These are phyloP conservation scores for Carcina quercana DNA, from an alignment of 2,888 invertebrate species.

Conservation along the genomic window DNA sequence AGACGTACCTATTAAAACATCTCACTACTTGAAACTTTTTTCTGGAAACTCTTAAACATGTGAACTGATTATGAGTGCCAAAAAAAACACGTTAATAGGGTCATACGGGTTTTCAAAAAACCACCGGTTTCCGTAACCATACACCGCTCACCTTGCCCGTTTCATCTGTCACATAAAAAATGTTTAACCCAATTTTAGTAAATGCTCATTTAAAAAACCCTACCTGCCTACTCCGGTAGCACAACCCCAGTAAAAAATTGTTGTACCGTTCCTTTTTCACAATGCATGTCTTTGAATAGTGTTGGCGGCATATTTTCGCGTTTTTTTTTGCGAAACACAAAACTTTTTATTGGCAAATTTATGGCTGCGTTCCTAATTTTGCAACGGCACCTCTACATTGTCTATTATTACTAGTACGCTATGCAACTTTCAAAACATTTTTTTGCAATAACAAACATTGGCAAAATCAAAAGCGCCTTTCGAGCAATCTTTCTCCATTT, in stretches of 20 bases:
- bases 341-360: conserved; percentile 49
- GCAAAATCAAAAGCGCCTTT: conserved; percentile 13
- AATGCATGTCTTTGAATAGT: conserved; percentile 24
- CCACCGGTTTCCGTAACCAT: conserved; percentile 65
- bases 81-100: conserved; percentile 59
- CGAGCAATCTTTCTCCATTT: conserved; percentile 31
- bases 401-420: conserved; percentile 35
- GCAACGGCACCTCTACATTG: conserved; percentile 53
- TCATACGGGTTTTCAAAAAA: conserved; percentile 48
- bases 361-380: conserved; percentile 39
- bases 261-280: conserved; percentile 42
- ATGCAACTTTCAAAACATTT: conserved; percentile 43
- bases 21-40: neutral
- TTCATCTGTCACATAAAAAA: conserved; percentile 57
- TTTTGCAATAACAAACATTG: conserved; percentile 24
- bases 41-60: conserved; percentile 28
- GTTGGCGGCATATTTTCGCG: conserved; percentile 42
- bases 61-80: conserved; percentile 42
- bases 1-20: neutral
- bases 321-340: conserved; percentile 39
- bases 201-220: conserved; percentile 42
- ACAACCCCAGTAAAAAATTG: conserved; percentile 47
- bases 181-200: conserved; percentile 63
- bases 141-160: conserved; percentile 63
- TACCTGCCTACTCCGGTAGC: conserved; percentile 68